Conservation (phyloP, 2,113 vertebrate species). For the Cynocephalus volans region DNA sequence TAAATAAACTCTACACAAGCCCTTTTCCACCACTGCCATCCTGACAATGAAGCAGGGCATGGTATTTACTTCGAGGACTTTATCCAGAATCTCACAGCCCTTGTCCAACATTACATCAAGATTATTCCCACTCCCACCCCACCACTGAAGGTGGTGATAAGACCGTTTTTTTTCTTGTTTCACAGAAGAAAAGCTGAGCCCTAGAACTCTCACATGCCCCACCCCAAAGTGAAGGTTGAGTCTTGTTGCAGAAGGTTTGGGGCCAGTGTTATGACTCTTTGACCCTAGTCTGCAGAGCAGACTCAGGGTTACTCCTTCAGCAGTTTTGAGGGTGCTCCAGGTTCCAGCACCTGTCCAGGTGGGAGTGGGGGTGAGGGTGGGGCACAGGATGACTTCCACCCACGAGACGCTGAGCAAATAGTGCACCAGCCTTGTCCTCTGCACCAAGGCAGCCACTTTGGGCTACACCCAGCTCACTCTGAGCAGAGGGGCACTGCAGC, state of each 20-base stretch:
- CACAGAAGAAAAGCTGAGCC: conserved; percentile 44
- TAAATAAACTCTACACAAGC: neutral
- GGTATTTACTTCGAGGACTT: neutral
- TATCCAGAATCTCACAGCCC: neutral
- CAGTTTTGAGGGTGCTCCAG: neutral
- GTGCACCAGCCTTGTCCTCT: neutral
- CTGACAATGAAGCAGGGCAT: neutral
- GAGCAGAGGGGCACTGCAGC: neutral
- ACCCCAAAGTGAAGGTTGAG: neutral
- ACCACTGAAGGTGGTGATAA: neutral
- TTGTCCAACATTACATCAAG: neutral
- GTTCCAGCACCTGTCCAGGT: neutral
- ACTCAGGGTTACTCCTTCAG: neutral
- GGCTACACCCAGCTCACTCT: too few relatives aligned
- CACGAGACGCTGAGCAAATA: neutral
- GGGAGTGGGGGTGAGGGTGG: neutral
- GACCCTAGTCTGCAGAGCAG: neutral
- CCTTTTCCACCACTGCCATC: neutral
- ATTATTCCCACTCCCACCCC: neutral
- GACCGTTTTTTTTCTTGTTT: neutral
- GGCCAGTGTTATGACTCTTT: neutral
- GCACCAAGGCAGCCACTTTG: neutral
- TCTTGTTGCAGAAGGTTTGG: neutral
- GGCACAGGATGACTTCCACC: neutral
- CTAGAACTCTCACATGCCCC: neutral